Base-by-base conservation (phyloP, 2,113 vertebrate genomes). In the Grantiella picta region DNA sequence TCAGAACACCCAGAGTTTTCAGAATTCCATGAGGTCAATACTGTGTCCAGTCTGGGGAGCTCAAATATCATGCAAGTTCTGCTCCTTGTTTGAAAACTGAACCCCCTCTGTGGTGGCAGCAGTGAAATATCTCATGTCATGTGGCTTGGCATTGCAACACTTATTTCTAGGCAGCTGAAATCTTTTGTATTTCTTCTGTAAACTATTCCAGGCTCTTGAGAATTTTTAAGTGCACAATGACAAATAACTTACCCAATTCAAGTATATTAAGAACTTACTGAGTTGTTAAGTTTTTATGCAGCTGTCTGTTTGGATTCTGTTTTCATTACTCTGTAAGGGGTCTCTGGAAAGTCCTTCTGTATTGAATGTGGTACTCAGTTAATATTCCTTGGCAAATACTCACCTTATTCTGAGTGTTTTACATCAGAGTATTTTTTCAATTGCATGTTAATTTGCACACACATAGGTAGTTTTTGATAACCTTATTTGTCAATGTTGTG, bases 121-220 rank as follows among this genome's bases (percentile, higher is more conserved):
- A 33, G 27, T 3, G 15, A 73, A 85, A 29, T 42, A 54, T 9
- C 11, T 35, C n/a, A 14, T 0, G 0, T 47, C 14, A 8, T 2
- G 29, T 11, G 15, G 11, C 65, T 92, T 65, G 44, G 12, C 29
- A 65, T 78, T 52, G 60, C 23, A 78, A 9, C 8, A 19, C 33
- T 64, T 64, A 21, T 24, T 40, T 35, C 11, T 27, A 64, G 16
- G 45, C 56, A 42, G 29, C 20, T 47, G 60, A 56, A 60, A 38
- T 63, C 2, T 11, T 59, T 76, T 54, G 7, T 24, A 15, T 54
- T 35, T 36, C 18, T 70, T 7, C 10, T 88, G 21, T 56, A 73
- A 82, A 63, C 24, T 59, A 5, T 44, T 59, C 25, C 35, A 54
- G 38, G 4, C 38, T 59, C 25, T 59, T 81, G 59, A 90, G 38